Conservation (phyloP, 2,113 vertebrate species). For the Lepus timidus region DNA sequence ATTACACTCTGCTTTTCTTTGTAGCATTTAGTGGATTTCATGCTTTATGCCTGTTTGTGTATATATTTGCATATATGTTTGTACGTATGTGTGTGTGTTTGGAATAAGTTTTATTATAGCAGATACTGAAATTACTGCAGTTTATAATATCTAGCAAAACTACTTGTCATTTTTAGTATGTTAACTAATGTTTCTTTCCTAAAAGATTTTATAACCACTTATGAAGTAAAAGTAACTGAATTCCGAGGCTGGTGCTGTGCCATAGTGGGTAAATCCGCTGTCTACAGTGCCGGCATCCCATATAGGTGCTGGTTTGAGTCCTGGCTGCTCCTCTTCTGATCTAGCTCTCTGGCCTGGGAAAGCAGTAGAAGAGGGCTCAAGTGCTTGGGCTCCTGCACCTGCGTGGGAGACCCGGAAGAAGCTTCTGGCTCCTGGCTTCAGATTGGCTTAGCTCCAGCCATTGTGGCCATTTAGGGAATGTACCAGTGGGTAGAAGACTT, state of each 20-base stretch:
- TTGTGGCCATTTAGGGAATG: no score
- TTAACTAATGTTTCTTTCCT: slow-evolving; percentile 33
- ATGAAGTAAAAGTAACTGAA: slow-evolving; percentile 47
- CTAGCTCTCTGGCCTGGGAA: no score
- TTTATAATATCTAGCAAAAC: slow-evolving; percentile 2
- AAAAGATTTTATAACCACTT: slow-evolving; percentile 17
- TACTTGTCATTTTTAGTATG: background rate
- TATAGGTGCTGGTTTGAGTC: no score
- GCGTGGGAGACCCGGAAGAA: no score
- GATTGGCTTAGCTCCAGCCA: no score
- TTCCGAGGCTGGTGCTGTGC: background rate
- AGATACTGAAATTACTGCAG: background rate
- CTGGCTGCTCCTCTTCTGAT: no score
- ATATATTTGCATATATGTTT: background rate
- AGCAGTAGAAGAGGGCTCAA: no score
- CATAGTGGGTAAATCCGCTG: no score
- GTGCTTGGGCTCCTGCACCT: no score
- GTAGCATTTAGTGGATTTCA: background rate
- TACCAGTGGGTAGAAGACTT: no score
- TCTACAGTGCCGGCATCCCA: no score
- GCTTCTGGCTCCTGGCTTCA: no score
- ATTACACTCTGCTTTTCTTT: background rate
- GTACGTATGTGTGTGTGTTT: background rate
- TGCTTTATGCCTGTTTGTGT: background rate
- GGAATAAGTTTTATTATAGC: background rate